These are phyloP conservation scores for Semnornis frantzii DNA, from an alignment of 2,113 vertebrate species.

Conservation along the genomic window DNA sequence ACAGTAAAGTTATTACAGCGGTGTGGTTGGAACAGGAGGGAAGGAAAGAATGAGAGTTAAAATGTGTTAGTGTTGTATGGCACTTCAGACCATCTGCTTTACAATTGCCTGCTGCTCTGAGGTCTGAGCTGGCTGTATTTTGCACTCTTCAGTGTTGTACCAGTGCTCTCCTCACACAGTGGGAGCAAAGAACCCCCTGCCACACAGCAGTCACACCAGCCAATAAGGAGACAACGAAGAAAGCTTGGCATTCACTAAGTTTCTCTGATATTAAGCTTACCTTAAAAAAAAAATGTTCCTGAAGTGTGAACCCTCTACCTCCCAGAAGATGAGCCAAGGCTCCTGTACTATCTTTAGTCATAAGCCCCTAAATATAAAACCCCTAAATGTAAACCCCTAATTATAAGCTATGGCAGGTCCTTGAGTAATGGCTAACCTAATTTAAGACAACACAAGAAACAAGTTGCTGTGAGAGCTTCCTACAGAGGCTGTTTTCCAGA, in stretches of 20 bases:
- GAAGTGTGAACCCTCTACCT: neutral
- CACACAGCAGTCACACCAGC: neutral
- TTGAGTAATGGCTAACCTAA: neutral
- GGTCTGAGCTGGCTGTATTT: neutral
- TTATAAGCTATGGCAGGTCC: neutral
- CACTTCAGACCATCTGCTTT: constrained; percentile 2
- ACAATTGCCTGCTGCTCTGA: neutral
- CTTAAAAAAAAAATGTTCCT: neutral
- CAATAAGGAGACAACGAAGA: neutral
- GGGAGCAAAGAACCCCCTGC: fast-evolving
- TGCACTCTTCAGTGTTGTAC: fast-evolving
- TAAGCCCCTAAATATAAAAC: neutral
- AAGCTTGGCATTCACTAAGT: neutral
- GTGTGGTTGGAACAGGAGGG: neutral
- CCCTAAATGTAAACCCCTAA: too few relatives aligned
- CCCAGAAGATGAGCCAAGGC: neutral
- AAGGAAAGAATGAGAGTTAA: constrained; percentile 22
- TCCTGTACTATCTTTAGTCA: neutral
- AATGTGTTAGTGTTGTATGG: neutral
- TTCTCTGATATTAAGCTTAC: neutral
- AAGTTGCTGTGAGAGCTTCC: neutral
- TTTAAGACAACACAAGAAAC: neutral
- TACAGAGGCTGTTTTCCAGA: neutral
- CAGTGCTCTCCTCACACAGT: fast-evolving
- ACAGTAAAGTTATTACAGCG: neutral